These are phyloP conservation scores for Notocelia uddmanniana DNA, from an alignment of 2,888 invertebrate species.

Conservation along the genomic window DNA sequence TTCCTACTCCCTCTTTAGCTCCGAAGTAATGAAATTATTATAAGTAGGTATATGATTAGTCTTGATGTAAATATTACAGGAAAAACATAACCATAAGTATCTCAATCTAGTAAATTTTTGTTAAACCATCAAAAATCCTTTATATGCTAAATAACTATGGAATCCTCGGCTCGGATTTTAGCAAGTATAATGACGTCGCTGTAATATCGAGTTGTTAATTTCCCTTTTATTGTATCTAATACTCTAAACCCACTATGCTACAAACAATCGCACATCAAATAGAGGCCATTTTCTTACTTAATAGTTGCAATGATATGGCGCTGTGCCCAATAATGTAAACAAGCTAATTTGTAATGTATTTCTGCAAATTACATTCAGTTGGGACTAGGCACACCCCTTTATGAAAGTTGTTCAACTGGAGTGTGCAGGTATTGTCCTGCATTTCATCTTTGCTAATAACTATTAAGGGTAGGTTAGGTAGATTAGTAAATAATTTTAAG, in stretches of 20 bases:
- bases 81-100: too few relatives aligned
- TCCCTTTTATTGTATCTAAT: neutral
- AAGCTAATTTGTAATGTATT: constrained; percentile 47
- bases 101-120: too few relatives aligned
- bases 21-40: too few relatives aligned
- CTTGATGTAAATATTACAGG: too few relatives aligned
- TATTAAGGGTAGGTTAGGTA: neutral
- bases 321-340: constrained; percentile 39
- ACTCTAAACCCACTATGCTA: neutral
- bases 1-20: too few relatives aligned
- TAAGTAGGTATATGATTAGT: too few relatives aligned
- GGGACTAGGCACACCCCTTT: constrained; percentile 38
- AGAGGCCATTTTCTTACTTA: constrained; percentile 28
- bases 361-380: constrained; percentile 46
- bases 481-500: too few relatives aligned
- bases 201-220: too few relatives aligned
- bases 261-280: constrained; percentile 1
- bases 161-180: too few relatives aligned
- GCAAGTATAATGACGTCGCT: too few relatives aligned
- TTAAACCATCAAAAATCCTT: too few relatives aligned
- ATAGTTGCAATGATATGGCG: constrained; percentile 31
- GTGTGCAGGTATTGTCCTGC: constrained; percentile 37
- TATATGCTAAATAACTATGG: too few relatives aligned
- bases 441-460: constrained; percentile 27
- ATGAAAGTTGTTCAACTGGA: constrained; percentile 44